Conservation (phyloP, 2,888 invertebrate genomes). For the Balanococcus diminutus region DNA sequence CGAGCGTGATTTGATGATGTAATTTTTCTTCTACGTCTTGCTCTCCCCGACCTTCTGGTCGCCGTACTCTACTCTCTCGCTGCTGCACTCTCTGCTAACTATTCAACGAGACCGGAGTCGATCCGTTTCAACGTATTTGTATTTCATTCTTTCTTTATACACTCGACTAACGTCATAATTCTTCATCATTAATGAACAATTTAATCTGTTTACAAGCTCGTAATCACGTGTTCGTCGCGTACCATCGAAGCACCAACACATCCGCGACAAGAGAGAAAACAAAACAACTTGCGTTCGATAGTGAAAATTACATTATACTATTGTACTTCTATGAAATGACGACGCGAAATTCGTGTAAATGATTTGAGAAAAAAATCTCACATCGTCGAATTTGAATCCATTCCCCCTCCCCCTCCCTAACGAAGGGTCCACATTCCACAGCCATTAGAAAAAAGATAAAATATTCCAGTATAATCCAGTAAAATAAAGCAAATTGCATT, state of each 20-base stretch:
- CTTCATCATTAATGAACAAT: constrained; percentile 31
- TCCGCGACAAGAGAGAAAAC: background rate
- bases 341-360: too few relatives aligned
- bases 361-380: too few relatives aligned
- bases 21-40: background rate
- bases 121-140: constrained; percentile 1
- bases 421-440: too few relatives aligned
- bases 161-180: constrained; percentile 23
- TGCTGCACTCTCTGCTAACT: background rate
- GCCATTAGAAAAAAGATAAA: too few relatives aligned
- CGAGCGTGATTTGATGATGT: constrained; percentile 26
- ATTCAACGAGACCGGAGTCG: background rate
- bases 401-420: too few relatives aligned
- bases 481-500: too few relatives aligned
- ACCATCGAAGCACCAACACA: background rate
- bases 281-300: background rate
- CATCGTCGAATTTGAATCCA: too few relatives aligned
- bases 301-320: background rate
- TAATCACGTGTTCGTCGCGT: constrained; percentile 27
- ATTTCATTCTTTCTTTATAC: background rate
- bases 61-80: background rate
- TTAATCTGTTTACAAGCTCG: constrained; percentile 27
- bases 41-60: background rate
- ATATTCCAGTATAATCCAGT: too few relatives aligned
- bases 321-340: too few relatives aligned